phyloP scores from a whole-genome alignment of 2,888 invertebrate species.

The Parnassius glacialis region DNA sequence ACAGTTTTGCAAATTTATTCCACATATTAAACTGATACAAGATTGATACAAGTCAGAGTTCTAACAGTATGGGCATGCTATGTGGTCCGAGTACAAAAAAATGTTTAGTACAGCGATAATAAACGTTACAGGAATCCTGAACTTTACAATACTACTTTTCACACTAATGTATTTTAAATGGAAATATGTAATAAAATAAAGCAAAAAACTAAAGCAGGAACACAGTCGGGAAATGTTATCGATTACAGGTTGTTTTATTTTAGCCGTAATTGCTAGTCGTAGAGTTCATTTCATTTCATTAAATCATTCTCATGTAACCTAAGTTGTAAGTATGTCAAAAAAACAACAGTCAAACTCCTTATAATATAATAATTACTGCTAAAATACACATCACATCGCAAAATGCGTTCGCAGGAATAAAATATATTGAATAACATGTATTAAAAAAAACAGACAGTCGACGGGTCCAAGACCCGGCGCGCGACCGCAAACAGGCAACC shows the following conservation, averaged over 20 bases:
- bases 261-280: constrained; percentile 72
- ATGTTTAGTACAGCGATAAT: constrained; percentile 70
- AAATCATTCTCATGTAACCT: constrained; percentile 72
- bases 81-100: constrained; percentile 73
- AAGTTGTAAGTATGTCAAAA: constrained; percentile 80
- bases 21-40: constrained; percentile 79
- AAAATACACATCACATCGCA: constrained; percentile 85
- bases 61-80: constrained; percentile 78
- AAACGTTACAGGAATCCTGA: constrained; percentile 76
- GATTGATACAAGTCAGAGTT: constrained; percentile 77
- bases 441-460: constrained; percentile 80
- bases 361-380: constrained; percentile 82
- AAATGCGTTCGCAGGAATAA: constrained; percentile 90
- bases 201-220: constrained; percentile 80
- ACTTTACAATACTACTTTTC: constrained; percentile 79
- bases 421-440: constrained; percentile 86
- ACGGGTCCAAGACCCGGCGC: constrained; percentile 62
- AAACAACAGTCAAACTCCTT: constrained; percentile 82
- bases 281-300: constrained; percentile 68
- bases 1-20: constrained; percentile 82
- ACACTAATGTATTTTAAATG: constrained; percentile 77
- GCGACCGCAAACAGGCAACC: constrained; percentile 78
- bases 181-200: constrained; percentile 78
- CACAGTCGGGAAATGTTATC: constrained; percentile 78
- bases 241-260: constrained; percentile 73